phyloP scores from a whole-genome alignment of 2,113 vertebrate species.

The Lycaon pictus region DNA sequence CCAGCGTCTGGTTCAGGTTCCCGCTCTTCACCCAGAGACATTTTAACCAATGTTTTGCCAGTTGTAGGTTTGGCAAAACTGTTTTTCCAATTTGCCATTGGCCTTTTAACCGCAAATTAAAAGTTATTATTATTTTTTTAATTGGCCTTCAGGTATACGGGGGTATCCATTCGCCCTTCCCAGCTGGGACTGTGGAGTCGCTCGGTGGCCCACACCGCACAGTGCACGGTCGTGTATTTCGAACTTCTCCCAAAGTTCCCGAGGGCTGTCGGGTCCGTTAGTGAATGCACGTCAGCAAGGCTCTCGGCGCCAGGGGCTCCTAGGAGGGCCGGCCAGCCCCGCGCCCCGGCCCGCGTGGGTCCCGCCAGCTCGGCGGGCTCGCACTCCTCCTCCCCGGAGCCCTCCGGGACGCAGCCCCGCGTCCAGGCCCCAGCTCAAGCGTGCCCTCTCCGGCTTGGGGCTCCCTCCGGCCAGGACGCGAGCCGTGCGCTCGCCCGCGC shows the following conservation, averaged over 20 bases:
- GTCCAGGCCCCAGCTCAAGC: neutral
- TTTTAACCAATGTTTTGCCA: constrained; percentile 2
- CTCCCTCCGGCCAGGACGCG: too few relatives aligned
- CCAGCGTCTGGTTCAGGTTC: neutral
- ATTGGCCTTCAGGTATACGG: neutral
- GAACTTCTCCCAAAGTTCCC: neutral
- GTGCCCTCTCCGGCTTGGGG: neutral
- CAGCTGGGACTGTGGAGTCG: neutral
- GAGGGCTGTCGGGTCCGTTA: neutral
- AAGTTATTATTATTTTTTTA: neutral
- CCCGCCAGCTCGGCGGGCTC: neutral
- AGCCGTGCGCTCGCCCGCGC: too few relatives aligned
- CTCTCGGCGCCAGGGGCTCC: neutral
- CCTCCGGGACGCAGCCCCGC: neutral
- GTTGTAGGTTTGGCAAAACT: neutral
- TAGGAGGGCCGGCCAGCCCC: too few relatives aligned
- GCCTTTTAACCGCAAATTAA: neutral
- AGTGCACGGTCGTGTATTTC: neutral
- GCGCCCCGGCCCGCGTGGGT: too few relatives aligned
- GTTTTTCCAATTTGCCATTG: neutral
- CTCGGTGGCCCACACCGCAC: neutral
- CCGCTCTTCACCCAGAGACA: neutral
- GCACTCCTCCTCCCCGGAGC: neutral
- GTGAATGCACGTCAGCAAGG: neutral
- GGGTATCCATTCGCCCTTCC: neutral